phyloP scores from a whole-genome alignment of 2,797 vertebrate genomes.

The Rhyacichthys aspro region DNA sequence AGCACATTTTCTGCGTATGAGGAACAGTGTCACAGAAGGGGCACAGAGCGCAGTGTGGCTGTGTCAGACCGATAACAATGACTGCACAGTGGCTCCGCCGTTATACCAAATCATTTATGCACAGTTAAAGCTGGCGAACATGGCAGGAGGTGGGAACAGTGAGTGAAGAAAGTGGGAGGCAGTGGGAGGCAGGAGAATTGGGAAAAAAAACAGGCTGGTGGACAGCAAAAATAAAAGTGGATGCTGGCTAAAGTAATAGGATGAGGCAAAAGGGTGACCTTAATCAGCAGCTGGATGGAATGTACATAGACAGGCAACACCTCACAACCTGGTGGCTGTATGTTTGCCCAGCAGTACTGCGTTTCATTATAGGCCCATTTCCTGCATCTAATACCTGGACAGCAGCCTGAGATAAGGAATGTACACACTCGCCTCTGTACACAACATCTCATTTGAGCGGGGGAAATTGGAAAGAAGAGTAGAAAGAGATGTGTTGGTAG shows the following conservation, averaged over 20 bases:
- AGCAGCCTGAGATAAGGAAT: constrained; percentile 72
- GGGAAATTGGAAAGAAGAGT: constrained; percentile 76
- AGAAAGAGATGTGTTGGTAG: constrained; percentile 49
- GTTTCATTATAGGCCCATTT: constrained; percentile 73
- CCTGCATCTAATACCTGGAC: constrained; percentile 64
- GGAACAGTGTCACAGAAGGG: constrained; percentile 23
- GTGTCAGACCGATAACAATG: constrained; percentile 31
- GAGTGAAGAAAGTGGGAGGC: constrained; percentile 14
- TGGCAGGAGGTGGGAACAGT: neutral
- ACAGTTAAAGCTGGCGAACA: constrained; percentile 11
- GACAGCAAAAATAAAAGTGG: constrained; percentile 27
- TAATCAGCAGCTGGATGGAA: constrained; percentile 54
- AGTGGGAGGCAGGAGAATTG: constrained; percentile 24
- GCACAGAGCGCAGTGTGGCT: neutral
- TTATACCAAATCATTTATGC: constrained; percentile 4
- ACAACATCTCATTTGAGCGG: constrained; percentile 77
- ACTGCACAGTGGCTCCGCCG: neutral
- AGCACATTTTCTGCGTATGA: constrained; percentile 37
- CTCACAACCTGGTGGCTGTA: constrained; percentile 25
- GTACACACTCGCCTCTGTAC: constrained; percentile 64
- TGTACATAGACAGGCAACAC: constrained; percentile 27
- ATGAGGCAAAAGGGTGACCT: constrained; percentile 60
- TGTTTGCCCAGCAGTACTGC: constrained; percentile 59
- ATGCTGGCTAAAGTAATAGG: constrained; percentile 50
- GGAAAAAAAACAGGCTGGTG: constrained; percentile 26